Conservation (phyloP, 2,888 invertebrate genomes). For the Bimastos eiseni region DNA sequence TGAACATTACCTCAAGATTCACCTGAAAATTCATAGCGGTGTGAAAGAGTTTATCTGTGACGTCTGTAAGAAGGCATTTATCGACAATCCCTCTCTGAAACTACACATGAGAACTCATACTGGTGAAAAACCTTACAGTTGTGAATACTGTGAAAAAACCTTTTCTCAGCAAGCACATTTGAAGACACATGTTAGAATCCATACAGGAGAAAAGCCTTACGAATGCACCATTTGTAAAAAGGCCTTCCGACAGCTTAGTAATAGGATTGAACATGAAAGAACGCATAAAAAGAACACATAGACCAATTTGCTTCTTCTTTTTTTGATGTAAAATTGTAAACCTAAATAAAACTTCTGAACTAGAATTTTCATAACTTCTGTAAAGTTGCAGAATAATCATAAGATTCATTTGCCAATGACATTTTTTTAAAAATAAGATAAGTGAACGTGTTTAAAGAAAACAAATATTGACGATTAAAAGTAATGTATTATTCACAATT, state of each 20-base stretch:
- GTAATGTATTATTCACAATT: not conserved
- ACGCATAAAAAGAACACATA: constrained; percentile 33
- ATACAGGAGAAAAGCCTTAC: constrained; percentile 38
- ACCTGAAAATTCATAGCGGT: constrained; percentile 35
- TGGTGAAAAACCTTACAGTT: constrained; percentile 35
- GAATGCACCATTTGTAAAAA: constrained; percentile 35
- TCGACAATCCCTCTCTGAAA: constrained; percentile 36
- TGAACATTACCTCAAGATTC: constrained; percentile 31
- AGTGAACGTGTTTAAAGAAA: not conserved
- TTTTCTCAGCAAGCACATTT: constrained; percentile 36
- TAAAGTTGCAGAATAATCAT: not conserved
- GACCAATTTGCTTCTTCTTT: not conserved
- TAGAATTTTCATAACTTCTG: not conserved
- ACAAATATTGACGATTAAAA: no score
- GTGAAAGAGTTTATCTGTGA: constrained; percentile 34
- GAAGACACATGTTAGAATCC: constrained; percentile 35
- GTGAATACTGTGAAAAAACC: constrained; percentile 21
- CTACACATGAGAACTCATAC: constrained; percentile 39
- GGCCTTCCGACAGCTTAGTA: constrained; percentile 35
- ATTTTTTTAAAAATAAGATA: not conserved
- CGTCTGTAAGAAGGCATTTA: constrained; percentile 34
- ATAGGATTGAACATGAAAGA: constrained; percentile 35
- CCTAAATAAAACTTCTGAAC: not conserved
- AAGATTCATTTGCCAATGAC: not conserved
- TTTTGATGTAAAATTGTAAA: not conserved